phyloP scores from a whole-genome alignment of 2,113 vertebrate species.

The Corythornis madagascariensis region DNA sequence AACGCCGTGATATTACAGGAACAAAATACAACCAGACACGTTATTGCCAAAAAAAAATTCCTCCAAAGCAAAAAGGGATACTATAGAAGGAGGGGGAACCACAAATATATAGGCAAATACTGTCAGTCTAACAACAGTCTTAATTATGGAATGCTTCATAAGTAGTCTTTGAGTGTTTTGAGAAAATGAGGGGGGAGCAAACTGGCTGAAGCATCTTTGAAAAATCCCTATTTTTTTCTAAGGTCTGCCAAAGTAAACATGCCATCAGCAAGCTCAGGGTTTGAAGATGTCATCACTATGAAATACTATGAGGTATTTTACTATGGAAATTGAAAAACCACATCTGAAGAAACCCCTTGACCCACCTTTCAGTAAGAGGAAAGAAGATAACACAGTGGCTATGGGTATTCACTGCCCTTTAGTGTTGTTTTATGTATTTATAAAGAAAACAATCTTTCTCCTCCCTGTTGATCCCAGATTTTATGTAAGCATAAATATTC shows the following conservation, averaged over 20 bases:
- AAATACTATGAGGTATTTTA: slow-evolving; percentile 9
- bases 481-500: not conserved
- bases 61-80: not conserved
- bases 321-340: not conserved
- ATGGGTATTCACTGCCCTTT: not conserved
- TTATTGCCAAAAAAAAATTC: not conserved
- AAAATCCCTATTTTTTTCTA: not conserved
- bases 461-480: not conserved
- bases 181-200: not conserved
- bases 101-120: not conserved
- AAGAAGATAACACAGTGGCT: not conserved
- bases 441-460: slow-evolving; percentile 17
- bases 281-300: not conserved
- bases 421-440: not conserved
- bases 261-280: not conserved
- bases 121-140: not conserved
- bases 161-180: not conserved
- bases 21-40: slow-evolving; percentile 1
- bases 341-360: not conserved
- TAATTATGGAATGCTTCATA: not conserved
- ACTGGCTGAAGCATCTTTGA: not conserved
- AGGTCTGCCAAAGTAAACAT: not conserved
- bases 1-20: not conserved
- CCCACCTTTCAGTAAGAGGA: not conserved
- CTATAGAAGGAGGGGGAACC: not conserved